phyloP scores from a whole-genome alignment of 2,797 vertebrate genomes.

The Psittacula derbiana region DNA sequence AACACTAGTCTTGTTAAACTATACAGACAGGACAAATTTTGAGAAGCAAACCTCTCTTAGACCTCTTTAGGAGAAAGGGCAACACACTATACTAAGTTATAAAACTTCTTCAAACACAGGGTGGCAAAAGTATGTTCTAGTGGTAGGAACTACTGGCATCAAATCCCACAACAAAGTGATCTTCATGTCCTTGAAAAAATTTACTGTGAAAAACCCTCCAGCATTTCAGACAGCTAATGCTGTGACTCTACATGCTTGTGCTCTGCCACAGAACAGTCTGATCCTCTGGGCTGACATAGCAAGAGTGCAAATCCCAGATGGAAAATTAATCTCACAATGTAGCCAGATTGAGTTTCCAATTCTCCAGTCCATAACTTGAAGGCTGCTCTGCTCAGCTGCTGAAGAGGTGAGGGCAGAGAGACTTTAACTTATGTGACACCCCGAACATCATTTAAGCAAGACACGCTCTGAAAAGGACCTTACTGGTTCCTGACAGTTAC shows the following conservation, averaged over 20 bases:
- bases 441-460: constrained; percentile 29
- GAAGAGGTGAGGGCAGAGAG: constrained; percentile 29
- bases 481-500: background rate
- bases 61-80: background rate
- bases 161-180: constrained; percentile 10
- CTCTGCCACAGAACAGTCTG: constrained; percentile 68
- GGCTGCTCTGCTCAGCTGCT: constrained; percentile 50
- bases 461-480: background rate
- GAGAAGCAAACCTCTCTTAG: background rate
- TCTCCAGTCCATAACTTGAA: constrained; percentile 52
- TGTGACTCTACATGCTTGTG: constrained; percentile 40
- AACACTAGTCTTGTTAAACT: background rate
- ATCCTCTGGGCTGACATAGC: constrained; percentile 62
- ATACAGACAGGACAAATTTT: background rate
- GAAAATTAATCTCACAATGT: constrained; percentile 71
- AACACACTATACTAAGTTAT: background rate
- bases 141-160: background rate
- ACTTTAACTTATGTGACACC: constrained; percentile 43
- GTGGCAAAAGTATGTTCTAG: background rate
- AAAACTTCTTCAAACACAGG: background rate
- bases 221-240: constrained; percentile 44
- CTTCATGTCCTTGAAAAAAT: constrained; percentile 51
- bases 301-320: constrained; percentile 75
- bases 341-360: constrained; percentile 69
- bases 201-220: background rate